phyloP scores from a whole-genome alignment of 2,888 invertebrate genomes.

The Bellardia bayeri region DNA sequence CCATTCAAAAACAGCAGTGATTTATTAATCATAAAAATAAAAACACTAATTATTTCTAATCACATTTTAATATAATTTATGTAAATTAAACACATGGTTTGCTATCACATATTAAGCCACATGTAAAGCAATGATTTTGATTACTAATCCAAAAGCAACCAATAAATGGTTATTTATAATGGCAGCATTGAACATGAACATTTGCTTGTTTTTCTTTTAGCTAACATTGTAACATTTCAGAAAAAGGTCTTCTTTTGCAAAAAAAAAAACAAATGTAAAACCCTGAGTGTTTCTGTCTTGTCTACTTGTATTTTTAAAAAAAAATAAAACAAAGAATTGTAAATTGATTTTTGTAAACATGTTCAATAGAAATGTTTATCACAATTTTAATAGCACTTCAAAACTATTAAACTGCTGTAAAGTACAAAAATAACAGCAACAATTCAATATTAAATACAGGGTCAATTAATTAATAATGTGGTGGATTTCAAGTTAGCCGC shows the following conservation, averaged over 20 bases:
- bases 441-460: slow-evolving; percentile 60
- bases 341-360: not conserved
- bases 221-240: slow-evolving; percentile 44
- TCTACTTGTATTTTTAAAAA: slow-evolving; percentile 23
- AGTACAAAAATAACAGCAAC: slow-evolving; percentile 12
- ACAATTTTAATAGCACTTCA: slow-evolving; percentile 37
- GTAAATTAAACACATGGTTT: not conserved
- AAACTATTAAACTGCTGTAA: slow-evolving; percentile 8
- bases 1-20: no score
- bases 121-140: not conserved
- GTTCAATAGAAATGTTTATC: slow-evolving; percentile 27
- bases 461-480: slow-evolving; percentile 53
- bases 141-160: not conserved
- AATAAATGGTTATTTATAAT: not conserved
- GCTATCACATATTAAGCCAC: not conserved
- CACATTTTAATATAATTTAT: no score
- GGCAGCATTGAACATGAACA: slow-evolving; percentile 30
- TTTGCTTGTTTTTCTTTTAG: not conserved
- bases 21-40: no score
- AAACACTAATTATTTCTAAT: no score
- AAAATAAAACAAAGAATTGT: slow-evolving; percentile 48
- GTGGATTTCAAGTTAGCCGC: slow-evolving; percentile 21
- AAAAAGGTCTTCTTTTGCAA: slow-evolving; percentile 57
- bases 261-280: slow-evolving; percentile 12
- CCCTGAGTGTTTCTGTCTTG: slow-evolving; percentile 1